Base-by-base conservation (phyloP, 2,888 invertebrate genomes). In the Phlogophora meticulosa region DNA sequence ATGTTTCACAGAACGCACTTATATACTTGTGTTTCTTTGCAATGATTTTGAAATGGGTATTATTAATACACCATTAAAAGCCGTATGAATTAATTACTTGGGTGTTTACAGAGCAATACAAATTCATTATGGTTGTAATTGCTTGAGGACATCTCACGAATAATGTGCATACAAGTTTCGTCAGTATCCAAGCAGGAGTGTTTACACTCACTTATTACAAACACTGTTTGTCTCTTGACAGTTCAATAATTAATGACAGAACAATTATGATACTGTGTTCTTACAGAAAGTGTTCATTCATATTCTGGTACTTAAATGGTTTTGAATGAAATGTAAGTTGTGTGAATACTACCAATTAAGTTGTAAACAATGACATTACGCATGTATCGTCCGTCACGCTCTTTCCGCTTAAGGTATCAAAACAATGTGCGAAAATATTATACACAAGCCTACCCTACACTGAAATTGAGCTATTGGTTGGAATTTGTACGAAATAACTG, bases 191-290 rank as follows among this genome's bases (percentile, higher is more conserved):
- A 73, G 67, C 72, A 69, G 51, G 78, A 80, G 55, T 85, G 81
- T 85, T 85, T 82, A 77, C 80, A 76, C 72, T 78, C 73, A 55
- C 51, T 82, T 78, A 84, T 78, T 73, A 78, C 78, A 85, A 81
- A 84, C 79, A 83, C 66, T 78, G 75, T 86, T 85, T 81, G 81
- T 78, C 80, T 86, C 81, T 85, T 85, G 84, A 87, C 86, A 85
- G 79, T 76, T 86, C 84, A 84, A 88, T 89, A 81, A 87, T 86
- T 84, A 85, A 88, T 87, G 83, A 85, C 71, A 63, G 53, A 71
- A 79, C 58, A 83, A 85, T 82, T 80, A 84, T 76, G 78, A 76
- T 59, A 83, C 72, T 72, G 79, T 74, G 72, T 83, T 78, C 43
- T 52, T 66, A 78, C 72, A 82, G 77, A 81, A 84, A 80, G 75